Conservation (phyloP, 2,888 invertebrate species). For the Sylvicola fuscatus region DNA sequence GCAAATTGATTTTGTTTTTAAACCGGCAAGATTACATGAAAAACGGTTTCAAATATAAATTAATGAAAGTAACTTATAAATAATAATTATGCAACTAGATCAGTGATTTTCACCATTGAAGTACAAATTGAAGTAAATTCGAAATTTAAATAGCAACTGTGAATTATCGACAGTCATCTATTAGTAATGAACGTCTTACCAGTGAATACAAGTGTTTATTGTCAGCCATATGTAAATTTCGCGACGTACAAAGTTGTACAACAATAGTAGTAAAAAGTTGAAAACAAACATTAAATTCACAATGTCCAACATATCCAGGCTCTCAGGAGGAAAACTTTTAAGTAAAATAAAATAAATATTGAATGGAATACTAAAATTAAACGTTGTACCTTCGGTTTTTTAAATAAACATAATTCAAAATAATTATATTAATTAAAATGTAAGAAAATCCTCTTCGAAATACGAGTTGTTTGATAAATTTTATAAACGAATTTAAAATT, state of each 20-base stretch:
- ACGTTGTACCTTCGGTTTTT: background rate
- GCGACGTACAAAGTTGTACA: background rate
- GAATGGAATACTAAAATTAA: background rate
- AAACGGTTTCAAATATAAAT: conserved; percentile 7
- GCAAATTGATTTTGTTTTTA: too few relatives aligned
- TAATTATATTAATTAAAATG: background rate
- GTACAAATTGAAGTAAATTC: conserved; percentile 20
- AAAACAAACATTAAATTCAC: conserved; percentile 1
- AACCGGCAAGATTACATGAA: conserved; percentile 2
- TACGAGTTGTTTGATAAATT: too few relatives aligned
- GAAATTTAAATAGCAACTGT: conserved; percentile 12
- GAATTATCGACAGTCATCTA: conserved; percentile 8
- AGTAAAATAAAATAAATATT: conserved; percentile 7
- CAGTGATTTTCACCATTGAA: conserved; percentile 27
- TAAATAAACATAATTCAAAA: background rate
- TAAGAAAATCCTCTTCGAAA: background rate
- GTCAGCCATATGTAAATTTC: too few relatives aligned
- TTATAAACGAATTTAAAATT: too few relatives aligned
- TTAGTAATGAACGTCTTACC: too few relatives aligned
- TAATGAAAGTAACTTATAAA: conserved; percentile 5
- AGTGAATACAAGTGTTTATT: too few relatives aligned
- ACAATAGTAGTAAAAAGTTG: background rate
- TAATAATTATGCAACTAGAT: conserved; percentile 11
- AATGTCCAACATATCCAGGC: conserved; percentile 17
- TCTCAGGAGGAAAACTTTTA: conserved; percentile 10